phyloP scores from a whole-genome alignment of 2,797 vertebrate genomes.

The Xyrichtys novacula region DNA sequence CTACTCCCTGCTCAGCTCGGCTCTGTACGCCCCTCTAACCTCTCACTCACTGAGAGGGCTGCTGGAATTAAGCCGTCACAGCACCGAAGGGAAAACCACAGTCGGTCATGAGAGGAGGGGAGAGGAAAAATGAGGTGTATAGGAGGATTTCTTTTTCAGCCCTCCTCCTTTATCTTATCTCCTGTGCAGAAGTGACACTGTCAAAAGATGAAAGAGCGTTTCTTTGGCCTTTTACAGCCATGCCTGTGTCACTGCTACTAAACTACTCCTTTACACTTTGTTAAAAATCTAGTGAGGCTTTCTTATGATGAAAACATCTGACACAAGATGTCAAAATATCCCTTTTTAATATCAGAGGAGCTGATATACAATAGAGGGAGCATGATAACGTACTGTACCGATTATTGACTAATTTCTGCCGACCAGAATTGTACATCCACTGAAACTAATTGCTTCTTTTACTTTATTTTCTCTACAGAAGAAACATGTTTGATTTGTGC shows the following conservation, averaged over 20 bases:
- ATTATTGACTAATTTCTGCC: slow-evolving; percentile 73
- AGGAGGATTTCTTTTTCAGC: not conserved
- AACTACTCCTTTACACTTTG: slow-evolving; percentile 66
- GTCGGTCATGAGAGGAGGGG: slow-evolving; percentile 29
- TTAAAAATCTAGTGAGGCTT: slow-evolving; percentile 78
- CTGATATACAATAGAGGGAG: slow-evolving; percentile 67
- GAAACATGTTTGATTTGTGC: not conserved
- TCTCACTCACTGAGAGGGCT: slow-evolving; percentile 78
- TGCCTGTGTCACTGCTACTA: slow-evolving; percentile 63
- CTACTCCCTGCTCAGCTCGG: slow-evolving; percentile 70
- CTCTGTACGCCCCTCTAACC: slow-evolving; percentile 64
- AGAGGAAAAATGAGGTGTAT: slow-evolving; percentile 22
- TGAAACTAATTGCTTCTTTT: slow-evolving; percentile 29
- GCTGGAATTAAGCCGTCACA: slow-evolving; percentile 86
- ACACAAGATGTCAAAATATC: slow-evolving; percentile 72
- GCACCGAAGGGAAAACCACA: slow-evolving; percentile 60
- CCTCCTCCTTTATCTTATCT: slow-evolving; percentile 53
- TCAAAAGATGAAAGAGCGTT: slow-evolving; percentile 72
- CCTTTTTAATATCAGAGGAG: slow-evolving; percentile 70
- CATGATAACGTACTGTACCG: slow-evolving; percentile 61
- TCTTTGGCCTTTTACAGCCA: slow-evolving; percentile 59
- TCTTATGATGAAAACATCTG: slow-evolving; percentile 75
- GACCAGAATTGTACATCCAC: slow-evolving; percentile 48
- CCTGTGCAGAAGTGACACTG: slow-evolving; percentile 61
- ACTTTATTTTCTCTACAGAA: too few species aligned